Percentiles rank a stretch among this genome's conserved stretches.
Conservation (phyloP, 2,888 invertebrate genomes). For the Xanthia icteritia region DNA sequence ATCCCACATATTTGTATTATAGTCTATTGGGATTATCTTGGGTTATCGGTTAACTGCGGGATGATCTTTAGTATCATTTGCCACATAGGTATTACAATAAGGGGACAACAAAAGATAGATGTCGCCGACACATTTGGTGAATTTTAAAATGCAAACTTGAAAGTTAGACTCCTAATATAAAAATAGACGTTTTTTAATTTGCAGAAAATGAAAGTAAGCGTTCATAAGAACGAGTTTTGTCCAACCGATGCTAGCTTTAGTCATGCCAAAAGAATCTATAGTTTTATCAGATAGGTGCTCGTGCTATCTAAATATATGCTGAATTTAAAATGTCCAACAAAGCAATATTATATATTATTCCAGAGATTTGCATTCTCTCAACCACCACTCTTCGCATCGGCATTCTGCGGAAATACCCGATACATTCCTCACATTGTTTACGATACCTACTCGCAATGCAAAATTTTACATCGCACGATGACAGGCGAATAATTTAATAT, state of each 20-base stretch:
- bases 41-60: not conserved
- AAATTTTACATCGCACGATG: conserved; percentile 8
- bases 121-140: not conserved
- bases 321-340: conserved; percentile 46
- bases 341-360: conserved; percentile 30
- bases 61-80: not conserved
- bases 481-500: conserved; percentile 2
- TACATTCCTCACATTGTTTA: conserved; percentile 64
- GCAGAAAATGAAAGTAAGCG: not conserved
- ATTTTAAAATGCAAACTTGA: not conserved
- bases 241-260: not conserved
- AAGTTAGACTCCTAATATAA: not conserved
- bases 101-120: not conserved
- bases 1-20: not conserved
- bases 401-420: conserved; percentile 59
- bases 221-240: not conserved
- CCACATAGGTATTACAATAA: not conserved
- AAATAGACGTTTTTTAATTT: not conserved
- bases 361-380: conserved; percentile 49
- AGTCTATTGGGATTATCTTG: not conserved
- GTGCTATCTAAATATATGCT: conserved; percentile 28
- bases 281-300: conserved; percentile 17
- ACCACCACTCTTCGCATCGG: conserved; percentile 44
- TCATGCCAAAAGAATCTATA: conserved; percentile 13
- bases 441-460: conserved; percentile 37